These are phyloP conservation scores for Sebastes steindachneri DNA, from an alignment of 2,797 vertebrate genomes.

Conservation along the genomic window DNA sequence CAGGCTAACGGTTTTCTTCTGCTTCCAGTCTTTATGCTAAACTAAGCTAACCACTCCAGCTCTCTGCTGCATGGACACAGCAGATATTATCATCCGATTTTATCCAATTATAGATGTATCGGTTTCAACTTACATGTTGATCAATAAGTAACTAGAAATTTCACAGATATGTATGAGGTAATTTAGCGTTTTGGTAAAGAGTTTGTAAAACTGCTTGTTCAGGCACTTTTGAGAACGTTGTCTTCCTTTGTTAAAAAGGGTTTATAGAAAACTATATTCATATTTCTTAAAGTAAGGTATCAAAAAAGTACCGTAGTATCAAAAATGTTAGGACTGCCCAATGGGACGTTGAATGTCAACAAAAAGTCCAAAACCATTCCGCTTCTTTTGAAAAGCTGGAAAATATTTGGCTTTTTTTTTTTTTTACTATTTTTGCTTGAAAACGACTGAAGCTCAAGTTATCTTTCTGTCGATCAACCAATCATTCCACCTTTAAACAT, in stretches of 20 bases:
- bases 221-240: background rate
- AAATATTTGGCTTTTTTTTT: no score
- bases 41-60: background rate
- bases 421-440: background rate
- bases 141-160: background rate
- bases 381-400: no score
- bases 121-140: background rate
- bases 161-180: background rate
- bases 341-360: background rate
- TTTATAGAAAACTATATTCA: background rate
- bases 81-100: background rate
- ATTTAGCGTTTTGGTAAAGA: background rate
- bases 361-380: background rate
- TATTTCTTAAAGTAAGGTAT: background rate
- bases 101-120: background rate
- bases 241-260: background rate
- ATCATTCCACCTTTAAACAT: background rate
- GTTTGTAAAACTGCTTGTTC: no score
- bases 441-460: background rate
- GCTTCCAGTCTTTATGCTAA: background rate
- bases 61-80: background rate
- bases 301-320: background rate
- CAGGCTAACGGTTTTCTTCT: background rate
- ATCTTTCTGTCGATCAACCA: background rate
- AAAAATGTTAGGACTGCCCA: no score